A percentile compares a stretch with the other conserved stretches of the same genome.
These are phyloP conservation scores for Pseudoatta argentina DNA, from an alignment of 1,140 invertebrate genomes.

Conservation along the genomic window DNA sequence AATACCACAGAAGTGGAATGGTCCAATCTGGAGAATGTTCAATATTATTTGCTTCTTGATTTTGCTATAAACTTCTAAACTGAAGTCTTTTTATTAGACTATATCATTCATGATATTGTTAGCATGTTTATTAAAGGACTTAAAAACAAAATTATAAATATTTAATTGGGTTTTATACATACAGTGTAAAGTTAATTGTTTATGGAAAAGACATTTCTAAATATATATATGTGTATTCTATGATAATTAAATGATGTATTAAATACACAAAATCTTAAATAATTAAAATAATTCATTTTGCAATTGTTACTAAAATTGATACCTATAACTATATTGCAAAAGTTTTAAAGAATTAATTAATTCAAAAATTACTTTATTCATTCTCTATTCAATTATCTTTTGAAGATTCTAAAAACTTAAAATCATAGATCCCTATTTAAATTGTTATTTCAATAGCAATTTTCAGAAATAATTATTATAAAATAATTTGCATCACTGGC, in stretches of 20 bases:
- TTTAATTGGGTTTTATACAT: neutral
- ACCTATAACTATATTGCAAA: neutral
- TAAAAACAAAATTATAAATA: constrained; percentile 6
- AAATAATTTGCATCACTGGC: constrained; percentile 5
- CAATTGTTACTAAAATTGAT: neutral
- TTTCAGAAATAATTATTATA: constrained; percentile 9
- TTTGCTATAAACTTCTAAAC: neutral
- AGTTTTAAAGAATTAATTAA: neutral
- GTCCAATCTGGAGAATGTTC: constrained; percentile 45
- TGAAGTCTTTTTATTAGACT: constrained; percentile 19
- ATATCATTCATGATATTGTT: neutral
- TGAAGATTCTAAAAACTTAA: neutral
- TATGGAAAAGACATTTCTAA: neutral
- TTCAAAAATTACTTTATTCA: constrained; percentile 14
- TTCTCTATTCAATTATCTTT: neutral
- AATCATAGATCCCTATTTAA: neutral
- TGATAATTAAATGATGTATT: neutral
- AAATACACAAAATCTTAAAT: neutral
- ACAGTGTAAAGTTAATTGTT: neutral
- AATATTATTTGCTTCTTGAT: constrained; percentile 21
- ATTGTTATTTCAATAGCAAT: neutral
- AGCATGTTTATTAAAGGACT: neutral
- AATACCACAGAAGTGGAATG: constrained; percentile 43
- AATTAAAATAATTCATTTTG: neutral
- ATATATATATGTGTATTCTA: neutral